Evolutionary conservation across 2,888 invertebrate genomes (phyloP).

Genomic region (Noctua janthe): DNA sequence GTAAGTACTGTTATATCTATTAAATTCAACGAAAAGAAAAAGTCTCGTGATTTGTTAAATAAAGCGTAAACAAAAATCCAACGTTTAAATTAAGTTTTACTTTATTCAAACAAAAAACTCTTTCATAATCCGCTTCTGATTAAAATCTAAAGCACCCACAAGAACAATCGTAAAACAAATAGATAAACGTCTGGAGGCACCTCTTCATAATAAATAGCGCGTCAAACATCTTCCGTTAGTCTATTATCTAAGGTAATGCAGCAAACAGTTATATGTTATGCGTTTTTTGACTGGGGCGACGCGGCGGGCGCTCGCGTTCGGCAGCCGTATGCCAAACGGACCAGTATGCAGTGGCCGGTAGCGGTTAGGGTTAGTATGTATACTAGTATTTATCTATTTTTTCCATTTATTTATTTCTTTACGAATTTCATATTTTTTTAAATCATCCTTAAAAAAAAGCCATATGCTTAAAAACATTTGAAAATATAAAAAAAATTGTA

Average conservation of each 20-base stretch:
- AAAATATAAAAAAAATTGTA: no score
- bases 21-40: neutral
- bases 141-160: conserved; percentile 40
- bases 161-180: conserved; percentile 57
- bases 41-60: neutral
- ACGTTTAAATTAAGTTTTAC: neutral
- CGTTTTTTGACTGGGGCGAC: conserved; percentile 66
- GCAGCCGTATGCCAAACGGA: conserved; percentile 55
- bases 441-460: no score
- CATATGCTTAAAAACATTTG: no score
- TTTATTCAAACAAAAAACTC: conserved; percentile 19
- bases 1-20: neutral
- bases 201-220: conserved; percentile 52
- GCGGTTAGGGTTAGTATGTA: conserved; percentile 43
- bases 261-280: conserved; percentile 64
- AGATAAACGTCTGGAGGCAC: conserved; percentile 45
- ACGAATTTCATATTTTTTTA: no score
- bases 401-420: no score
- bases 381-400: neutral
- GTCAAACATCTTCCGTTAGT: conserved; percentile 51
- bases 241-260: conserved; percentile 61
- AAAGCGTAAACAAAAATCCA: neutral
- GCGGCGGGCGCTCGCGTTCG: conserved; percentile 45
- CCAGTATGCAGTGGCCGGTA: conserved; percentile 14
- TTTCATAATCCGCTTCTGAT: conserved; percentile 46